Conservation (phyloP, 2,113 vertebrate genomes). For the Azemiops feae region DNA sequence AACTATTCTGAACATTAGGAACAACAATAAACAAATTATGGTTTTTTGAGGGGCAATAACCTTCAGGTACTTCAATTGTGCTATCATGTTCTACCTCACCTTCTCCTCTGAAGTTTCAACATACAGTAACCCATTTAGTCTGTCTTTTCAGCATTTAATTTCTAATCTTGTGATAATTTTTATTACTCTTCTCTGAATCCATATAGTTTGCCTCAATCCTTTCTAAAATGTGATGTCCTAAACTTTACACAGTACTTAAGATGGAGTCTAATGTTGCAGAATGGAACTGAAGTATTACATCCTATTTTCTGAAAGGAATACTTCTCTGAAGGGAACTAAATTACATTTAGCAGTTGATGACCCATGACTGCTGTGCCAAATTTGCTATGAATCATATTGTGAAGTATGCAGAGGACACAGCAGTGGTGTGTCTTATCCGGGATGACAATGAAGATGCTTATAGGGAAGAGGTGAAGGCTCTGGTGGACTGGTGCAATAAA, state of each 20-base stretch:
- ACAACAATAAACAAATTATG: neutral
- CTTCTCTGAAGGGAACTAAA: neutral
- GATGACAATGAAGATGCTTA: no score
- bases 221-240: neutral
- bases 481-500: no score
- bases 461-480: no score
- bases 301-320: neutral
- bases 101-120: neutral
- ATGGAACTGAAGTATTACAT: neutral
- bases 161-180: neutral
- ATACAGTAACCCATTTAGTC: neutral
- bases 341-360: neutral
- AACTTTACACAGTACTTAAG: neutral
- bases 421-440: no score
- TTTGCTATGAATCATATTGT: no score
- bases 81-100: neutral
- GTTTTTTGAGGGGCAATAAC: neutral
- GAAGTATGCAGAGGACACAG: no score
- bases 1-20: neutral
- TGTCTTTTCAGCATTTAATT: neutral
- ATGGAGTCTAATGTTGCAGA: neutral
- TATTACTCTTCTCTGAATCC: neutral
- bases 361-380: no score
- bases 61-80: neutral
- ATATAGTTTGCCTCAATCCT: neutral